Conservation (phyloP, 2,888 invertebrate species). For the Drosophila picticornis region DNA sequence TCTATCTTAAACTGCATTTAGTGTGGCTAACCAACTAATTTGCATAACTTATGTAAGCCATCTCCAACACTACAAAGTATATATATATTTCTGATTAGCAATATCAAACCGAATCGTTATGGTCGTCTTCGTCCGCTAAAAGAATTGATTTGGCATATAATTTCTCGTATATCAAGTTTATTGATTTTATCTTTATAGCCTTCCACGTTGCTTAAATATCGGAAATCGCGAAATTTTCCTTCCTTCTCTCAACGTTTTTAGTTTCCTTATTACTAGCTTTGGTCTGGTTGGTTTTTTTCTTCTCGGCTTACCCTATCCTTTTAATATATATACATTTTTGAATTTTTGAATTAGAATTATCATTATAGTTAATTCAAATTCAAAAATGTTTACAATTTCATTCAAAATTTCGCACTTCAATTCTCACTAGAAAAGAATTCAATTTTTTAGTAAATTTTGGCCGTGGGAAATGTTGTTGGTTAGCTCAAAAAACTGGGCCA, state of each 20-base stretch:
- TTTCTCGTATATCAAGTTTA: background rate
- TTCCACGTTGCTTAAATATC: background rate
- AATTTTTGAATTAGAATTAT: no score
- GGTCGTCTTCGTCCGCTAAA: background rate
- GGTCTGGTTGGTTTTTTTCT: no score
- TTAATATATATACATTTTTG: no score
- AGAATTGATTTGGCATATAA: background rate
- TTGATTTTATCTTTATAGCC: background rate
- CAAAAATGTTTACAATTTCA: background rate
- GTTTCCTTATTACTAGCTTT: background rate
- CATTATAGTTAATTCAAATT: background rate
- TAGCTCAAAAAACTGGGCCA: slow-evolving; percentile 32
- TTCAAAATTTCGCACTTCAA: background rate
- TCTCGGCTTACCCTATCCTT: background rate
- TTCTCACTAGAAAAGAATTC: slow-evolving; percentile 1
- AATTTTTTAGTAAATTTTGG: slow-evolving; percentile 40
- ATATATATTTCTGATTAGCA: background rate
- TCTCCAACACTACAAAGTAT: background rate
- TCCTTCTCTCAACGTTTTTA: no score
- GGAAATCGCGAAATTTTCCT: background rate
- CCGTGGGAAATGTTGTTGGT: slow-evolving; percentile 5
- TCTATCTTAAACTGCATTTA: slow-evolving; percentile 43
- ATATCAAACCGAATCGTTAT: background rate
- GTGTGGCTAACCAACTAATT: slow-evolving; percentile 32
- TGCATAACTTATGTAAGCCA: slow-evolving; percentile 44